These are phyloP conservation scores for Diadegma fenestrale DNA, from an alignment of 2,888 invertebrate species.

Conservation along the genomic window DNA sequence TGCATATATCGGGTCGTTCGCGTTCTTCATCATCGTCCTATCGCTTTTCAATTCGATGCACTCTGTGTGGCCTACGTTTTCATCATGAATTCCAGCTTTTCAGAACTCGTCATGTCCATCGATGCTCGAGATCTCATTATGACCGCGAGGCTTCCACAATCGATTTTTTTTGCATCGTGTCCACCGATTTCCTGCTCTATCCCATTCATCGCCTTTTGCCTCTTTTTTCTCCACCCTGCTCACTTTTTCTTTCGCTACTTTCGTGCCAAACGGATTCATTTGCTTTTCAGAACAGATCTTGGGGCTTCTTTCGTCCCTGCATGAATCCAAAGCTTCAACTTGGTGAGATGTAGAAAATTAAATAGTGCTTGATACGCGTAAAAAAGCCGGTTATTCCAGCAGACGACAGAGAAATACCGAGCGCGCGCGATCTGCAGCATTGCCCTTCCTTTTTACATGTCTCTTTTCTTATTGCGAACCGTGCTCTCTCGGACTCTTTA, in stretches of 20 bases:
- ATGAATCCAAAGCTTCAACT: not conserved
- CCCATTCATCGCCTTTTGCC: not conserved
- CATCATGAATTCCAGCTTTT: not conserved
- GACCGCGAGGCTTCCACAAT: conserved; percentile 5
- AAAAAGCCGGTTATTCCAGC: conserved; percentile 46
- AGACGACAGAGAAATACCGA: conserved; percentile 54
- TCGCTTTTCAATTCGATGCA: not conserved
- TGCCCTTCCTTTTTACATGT: conserved; percentile 3
- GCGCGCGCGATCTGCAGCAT: not conserved
- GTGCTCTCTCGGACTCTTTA: not conserved
- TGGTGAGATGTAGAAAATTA: not conserved
- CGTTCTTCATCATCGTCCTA: conserved; percentile 30
- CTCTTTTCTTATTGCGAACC: conserved; percentile 54
- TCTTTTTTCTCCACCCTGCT: not conserved
- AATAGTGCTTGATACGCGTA: conserved; percentile 51
- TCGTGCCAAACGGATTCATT: conserved; percentile 25
- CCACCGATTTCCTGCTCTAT: not conserved
- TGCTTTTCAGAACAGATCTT: conserved; percentile 16
- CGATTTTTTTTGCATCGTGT: conserved; percentile 27
- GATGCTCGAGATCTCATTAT: conserved; percentile 48
- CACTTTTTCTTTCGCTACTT: not conserved
- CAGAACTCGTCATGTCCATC: not conserved
- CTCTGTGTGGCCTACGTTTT: not conserved
- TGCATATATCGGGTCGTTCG: conserved; percentile 19
- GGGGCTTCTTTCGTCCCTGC: not conserved